Conservation (phyloP, 2,113 vertebrate genomes). For the Chiloscyllium plagiosum region DNA sequence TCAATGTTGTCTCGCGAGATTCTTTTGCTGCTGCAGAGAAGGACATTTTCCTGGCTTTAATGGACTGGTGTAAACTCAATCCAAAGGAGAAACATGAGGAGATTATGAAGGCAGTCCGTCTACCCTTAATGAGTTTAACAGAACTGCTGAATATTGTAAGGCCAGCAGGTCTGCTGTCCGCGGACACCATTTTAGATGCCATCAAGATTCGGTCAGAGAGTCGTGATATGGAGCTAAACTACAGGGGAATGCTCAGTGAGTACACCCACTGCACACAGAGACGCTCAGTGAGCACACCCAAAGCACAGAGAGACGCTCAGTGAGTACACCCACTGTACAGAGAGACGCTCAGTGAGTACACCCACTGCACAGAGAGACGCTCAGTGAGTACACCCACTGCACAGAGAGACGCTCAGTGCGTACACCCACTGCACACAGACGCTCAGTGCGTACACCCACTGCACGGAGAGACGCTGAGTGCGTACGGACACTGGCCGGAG, state of each 20-base stretch:
- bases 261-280: not conserved
- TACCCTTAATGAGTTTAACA: constrained; percentile 91
- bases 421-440: not conserved
- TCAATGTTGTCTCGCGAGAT: constrained; percentile 80
- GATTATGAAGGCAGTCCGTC: constrained; percentile 86
- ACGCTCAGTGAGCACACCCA: not conserved
- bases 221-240: constrained; percentile 97
- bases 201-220: constrained; percentile 95
- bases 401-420: not conserved
- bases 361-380: not conserved
- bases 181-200: constrained; percentile 90
- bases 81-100: constrained; percentile 70
- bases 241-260: constrained; percentile 93
- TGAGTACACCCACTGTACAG: not conserved
- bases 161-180: constrained; percentile 80
- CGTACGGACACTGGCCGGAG: not conserved
- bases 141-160: constrained; percentile 92
- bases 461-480: too few relatives aligned
- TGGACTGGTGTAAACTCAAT: constrained; percentile 87
- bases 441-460: not conserved
- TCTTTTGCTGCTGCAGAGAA: constrained; percentile 91
- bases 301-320: not conserved
- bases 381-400: not conserved
- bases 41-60: constrained; percentile 91
- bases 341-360: not conserved